phyloP scores from a whole-genome alignment of 2,888 invertebrate species.

The Eurois occulta region DNA sequence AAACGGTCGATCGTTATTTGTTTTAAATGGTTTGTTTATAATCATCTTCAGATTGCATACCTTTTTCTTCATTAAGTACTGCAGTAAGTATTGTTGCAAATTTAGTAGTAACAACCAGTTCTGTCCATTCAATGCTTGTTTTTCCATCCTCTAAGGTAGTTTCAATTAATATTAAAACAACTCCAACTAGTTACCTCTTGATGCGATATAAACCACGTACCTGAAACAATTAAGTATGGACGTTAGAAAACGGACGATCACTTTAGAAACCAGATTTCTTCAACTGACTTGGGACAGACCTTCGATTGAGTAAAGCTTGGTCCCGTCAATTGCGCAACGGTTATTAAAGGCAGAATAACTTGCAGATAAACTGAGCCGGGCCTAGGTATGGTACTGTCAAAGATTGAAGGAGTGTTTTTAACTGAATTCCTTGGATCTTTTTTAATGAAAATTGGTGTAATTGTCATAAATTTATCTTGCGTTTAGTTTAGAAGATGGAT shows the following conservation, averaged over 20 bases:
- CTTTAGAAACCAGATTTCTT: slow-evolving; percentile 56
- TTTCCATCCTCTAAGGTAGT: background rate
- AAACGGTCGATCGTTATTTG: background rate
- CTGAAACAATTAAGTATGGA: slow-evolving; percentile 58
- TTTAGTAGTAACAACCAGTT: too few species aligned
- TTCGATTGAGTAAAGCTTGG: slow-evolving; percentile 54
- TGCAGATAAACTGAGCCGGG: slow-evolving; percentile 39
- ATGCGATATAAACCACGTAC: slow-evolving; percentile 42
- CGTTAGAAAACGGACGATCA: slow-evolving; percentile 55
- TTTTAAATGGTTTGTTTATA: background rate
- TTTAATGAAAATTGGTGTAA: slow-evolving; percentile 29
- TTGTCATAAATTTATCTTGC: background rate
- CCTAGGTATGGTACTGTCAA: slow-evolving; percentile 27
- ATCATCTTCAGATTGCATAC: background rate
- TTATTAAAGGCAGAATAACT: slow-evolving; percentile 53
- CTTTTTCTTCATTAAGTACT: background rate
- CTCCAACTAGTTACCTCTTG: slow-evolving; percentile 25
- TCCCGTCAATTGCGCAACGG: slow-evolving; percentile 42
- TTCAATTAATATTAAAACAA: slow-evolving; percentile 24
- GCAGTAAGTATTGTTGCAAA: too few species aligned
- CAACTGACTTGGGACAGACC: slow-evolving; percentile 49
- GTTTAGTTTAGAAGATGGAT: background rate
- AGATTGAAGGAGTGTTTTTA: slow-evolving; percentile 24
- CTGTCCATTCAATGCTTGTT: background rate
- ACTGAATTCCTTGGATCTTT: slow-evolving; percentile 26